Percentiles rank a stretch among this genome's conserved stretches.
phyloP scores from a whole-genome alignment of 1,140 invertebrate species.

The Magallana ariakensis region DNA sequence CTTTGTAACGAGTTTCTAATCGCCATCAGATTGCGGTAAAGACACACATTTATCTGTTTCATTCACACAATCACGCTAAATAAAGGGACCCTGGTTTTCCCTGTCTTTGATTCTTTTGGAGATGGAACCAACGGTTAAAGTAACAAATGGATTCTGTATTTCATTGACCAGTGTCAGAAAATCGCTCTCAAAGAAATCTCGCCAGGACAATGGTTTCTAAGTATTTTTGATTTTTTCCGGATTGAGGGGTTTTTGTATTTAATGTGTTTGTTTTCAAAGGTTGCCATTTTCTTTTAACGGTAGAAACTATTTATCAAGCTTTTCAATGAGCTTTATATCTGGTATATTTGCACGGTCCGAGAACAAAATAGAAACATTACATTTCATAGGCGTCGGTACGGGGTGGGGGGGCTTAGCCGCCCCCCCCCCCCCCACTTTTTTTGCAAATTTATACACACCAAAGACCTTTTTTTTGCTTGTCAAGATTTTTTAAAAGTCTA shows the following conservation, averaged over 20 bases:
- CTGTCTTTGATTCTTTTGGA: slow-evolving; percentile 4
- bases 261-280: not conserved
- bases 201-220: not conserved
- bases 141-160: not conserved
- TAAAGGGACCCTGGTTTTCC: not conserved
- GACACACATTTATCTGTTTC: slow-evolving; percentile 15
- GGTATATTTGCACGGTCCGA: too few species aligned
- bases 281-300: not conserved
- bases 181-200: not conserved
- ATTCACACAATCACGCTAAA: slow-evolving; percentile 29
- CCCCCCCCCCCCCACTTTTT: too few species aligned
- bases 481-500: too few species aligned
- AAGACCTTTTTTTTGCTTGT: too few species aligned
- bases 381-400: too few species aligned
- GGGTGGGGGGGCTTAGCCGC: too few species aligned
- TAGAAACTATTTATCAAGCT: not conserved
- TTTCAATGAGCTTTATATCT: too few species aligned
- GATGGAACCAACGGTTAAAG: not conserved
- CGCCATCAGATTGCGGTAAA: slow-evolving; percentile 27
- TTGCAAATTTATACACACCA: too few species aligned
- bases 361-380: too few species aligned
- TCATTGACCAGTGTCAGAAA: slow-evolving; percentile 4
- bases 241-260: too few species aligned
- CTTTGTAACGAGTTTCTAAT: slow-evolving; percentile 36
- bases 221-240: not conserved